Conservation (phyloP, 1,140 invertebrate genomes). For the Rhopalosiphum maidis region DNA sequence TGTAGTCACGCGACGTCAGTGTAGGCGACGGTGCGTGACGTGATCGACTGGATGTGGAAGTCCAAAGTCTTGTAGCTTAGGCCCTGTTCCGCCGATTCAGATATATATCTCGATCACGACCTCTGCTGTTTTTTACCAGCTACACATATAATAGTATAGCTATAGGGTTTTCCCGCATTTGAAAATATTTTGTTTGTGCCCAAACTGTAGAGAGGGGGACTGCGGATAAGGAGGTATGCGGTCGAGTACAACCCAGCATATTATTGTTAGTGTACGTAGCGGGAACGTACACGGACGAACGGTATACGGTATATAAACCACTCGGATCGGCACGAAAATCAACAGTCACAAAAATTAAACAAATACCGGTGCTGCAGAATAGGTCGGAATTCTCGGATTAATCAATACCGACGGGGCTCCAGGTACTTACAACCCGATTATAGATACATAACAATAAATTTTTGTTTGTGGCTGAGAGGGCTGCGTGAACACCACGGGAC, state of each 20-base stretch:
- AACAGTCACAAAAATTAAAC: slow-evolving; percentile 3
- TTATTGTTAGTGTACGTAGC: background rate
- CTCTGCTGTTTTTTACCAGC: background rate
- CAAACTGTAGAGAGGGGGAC: background rate
- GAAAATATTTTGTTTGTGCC: background rate
- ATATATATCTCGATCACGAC: background rate
- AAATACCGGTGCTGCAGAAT: background rate
- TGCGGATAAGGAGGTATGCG: background rate
- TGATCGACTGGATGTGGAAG: background rate
- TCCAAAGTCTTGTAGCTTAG: background rate
- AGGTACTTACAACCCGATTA: background rate
- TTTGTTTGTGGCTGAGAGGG: background rate
- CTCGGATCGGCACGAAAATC: background rate
- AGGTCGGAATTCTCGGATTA: background rate
- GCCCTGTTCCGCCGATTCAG: background rate
- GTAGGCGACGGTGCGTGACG: background rate
- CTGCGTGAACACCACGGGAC: background rate
- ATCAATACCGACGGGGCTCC: background rate
- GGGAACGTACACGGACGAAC: background rate
- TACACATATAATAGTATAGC: background rate
- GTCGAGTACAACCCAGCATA: background rate
- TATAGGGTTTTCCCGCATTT: background rate
- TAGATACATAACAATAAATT: background rate
- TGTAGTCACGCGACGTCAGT: background rate
- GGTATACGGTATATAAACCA: background rate